Conservation (phyloP, 92 coral and sea anemone species). For the Epizoanthus ramosus region DNA sequence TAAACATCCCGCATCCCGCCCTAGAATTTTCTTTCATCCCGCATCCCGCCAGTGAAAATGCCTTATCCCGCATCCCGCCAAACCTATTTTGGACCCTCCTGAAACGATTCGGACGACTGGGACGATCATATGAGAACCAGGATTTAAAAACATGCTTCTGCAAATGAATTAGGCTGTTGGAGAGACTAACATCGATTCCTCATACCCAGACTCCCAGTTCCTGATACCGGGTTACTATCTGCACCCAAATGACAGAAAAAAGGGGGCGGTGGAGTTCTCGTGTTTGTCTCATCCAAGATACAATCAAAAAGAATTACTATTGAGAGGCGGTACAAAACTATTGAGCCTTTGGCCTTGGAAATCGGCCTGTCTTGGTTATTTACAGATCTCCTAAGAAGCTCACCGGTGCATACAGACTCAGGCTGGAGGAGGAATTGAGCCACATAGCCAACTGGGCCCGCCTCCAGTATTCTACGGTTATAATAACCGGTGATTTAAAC, state of each 20-base stretch:
- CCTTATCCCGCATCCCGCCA: too few species aligned
- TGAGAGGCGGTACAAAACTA: conserved; percentile 18
- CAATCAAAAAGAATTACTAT: conserved; percentile 29
- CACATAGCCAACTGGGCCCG: conserved; percentile 30
- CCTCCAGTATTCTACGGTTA: conserved; percentile 15
- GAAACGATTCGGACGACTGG: too few species aligned
- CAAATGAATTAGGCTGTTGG: too few species aligned
- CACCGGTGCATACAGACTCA: conserved; percentile 8
- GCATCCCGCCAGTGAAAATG: too few species aligned
- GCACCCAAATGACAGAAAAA: conserved; percentile 40
- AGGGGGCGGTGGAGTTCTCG: conserved; percentile 38
- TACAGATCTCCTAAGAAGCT: conserved; percentile 30
- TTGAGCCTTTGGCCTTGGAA: conserved; percentile 36
- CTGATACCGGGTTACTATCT: conserved; percentile 26
- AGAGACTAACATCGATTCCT: conserved; percentile 48
- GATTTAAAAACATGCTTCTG: too few species aligned
- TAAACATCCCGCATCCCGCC: too few species aligned
- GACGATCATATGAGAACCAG: too few species aligned
- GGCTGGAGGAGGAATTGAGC: conserved; percentile 37
- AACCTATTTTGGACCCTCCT: too few species aligned
- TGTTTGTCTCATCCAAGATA: conserved; percentile 28
- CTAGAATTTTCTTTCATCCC: too few species aligned
- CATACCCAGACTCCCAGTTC: conserved; percentile 41
- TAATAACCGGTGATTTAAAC: conserved; percentile 25
- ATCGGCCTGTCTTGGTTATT: conserved; percentile 17